Base-by-base conservation (phyloP, 2,888 invertebrate genomes). In the Octonoba sinensis region DNA sequence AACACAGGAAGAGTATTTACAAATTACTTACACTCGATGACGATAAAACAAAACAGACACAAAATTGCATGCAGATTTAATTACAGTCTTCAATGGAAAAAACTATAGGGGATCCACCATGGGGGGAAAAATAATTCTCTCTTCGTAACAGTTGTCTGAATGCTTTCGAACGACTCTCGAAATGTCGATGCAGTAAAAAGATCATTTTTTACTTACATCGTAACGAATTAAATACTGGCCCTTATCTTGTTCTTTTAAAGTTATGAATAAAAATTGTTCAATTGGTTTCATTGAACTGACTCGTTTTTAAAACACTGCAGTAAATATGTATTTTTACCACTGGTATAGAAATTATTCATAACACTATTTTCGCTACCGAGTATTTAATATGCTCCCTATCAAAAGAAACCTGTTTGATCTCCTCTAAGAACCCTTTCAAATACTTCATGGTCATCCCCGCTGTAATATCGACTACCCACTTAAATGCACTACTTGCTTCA, bases 1-100 rank as follows among this genome's bases (percentile, higher is more conserved):
- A 51, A 60, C 44, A 36, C 36, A 36, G 60, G 59, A 49, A 66
- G 36, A 67, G 47, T 81, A 73, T 73, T n/a, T 81, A 81, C 73
- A 73, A 22, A 57, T 60, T 57, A 79, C 51, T 60, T 73, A 60
- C 44, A 57, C 51, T 54, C 44, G 36, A 64, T 65, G 47, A 65
- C 49, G 56, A 67, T 65, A 65, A 66, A 65, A 64, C 44, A 46
- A 44, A 22, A 78, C 54, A 46, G 56, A 16, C 54, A 36, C 67
- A 57, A 56, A 64, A 27, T 18, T 36, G 36, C 62, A 72, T 59
- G 56, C 62, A 62, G 24, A 54, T 44, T 27, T 47, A 24, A 72
- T 49, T 49, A 49, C 65, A 65, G 22, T 49, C 65, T 65, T 65
- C 65, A 65, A 65, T 65, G 65, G 49, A 47, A 44, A 65, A 24